Evolutionary conservation across 2,888 invertebrate genomes (phyloP).

Genomic region (Piscicola geometra): DNA sequence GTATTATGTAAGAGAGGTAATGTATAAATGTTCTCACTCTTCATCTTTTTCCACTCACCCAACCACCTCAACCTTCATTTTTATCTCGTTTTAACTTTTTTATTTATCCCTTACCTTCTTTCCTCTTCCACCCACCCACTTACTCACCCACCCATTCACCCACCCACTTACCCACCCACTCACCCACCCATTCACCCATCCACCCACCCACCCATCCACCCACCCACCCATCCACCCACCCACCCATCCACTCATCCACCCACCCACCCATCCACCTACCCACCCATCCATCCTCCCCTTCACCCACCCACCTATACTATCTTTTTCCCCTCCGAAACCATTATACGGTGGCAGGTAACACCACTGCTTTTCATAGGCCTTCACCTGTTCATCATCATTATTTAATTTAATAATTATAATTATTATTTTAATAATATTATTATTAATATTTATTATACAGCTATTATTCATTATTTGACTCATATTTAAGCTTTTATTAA

Average conservation of each 20-base stretch:
- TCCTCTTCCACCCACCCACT: neutral
- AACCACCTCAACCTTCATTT: neutral
- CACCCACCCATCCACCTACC: neutral
- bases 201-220: conserved; percentile 7
- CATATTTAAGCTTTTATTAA: too few relatives aligned
- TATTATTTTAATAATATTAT: too few relatives aligned
- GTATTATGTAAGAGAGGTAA: too few relatives aligned
- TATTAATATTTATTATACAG: too few relatives aligned
- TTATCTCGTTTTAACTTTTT: neutral
- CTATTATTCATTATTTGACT: too few relatives aligned
- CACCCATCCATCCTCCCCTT: neutral
- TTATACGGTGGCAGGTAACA: conserved; percentile 74
- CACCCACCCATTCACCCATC: neutral
- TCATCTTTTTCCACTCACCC: neutral
- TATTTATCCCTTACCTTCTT: neutral
- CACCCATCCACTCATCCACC: neutral
- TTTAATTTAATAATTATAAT: too few relatives aligned
- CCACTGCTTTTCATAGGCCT: neutral
- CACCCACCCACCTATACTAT: conserved; percentile 60
- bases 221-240: neutral
- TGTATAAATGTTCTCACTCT: too few relatives aligned
- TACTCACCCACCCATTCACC: neutral
- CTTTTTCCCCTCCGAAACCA: conserved; percentile 81
- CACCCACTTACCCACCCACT: neutral
- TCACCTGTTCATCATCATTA: too few relatives aligned